Conservation (phyloP, 2,113 vertebrate genomes). For the Ia io region DNA sequence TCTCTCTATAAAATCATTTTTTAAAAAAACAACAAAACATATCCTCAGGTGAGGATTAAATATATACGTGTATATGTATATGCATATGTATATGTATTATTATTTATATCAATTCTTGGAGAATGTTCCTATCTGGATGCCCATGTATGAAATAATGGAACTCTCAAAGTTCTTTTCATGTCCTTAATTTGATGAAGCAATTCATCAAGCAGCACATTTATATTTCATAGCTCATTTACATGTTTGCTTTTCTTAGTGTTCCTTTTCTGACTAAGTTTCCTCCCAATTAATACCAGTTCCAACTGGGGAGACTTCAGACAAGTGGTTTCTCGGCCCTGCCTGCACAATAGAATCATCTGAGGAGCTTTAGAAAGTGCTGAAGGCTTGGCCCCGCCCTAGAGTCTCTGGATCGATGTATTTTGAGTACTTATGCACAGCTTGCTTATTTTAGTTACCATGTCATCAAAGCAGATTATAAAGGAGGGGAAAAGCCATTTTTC, state of each 20-base stretch:
- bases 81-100: not conserved
- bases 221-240: not conserved
- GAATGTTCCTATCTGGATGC: not conserved
- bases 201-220: not conserved
- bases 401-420: not conserved
- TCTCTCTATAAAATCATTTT: not conserved
- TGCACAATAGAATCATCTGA: not conserved
- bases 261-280: not conserved
- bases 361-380: not conserved
- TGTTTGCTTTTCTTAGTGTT: not conserved
- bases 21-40: not conserved
- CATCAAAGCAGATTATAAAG: not conserved
- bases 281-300: not conserved
- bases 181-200: not conserved
- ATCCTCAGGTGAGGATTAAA: not conserved
- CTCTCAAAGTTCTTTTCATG: not conserved
- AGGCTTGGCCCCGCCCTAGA: fast-evolving
- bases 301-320: not conserved
- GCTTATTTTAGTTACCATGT: not conserved
- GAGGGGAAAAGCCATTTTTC: not conserved
- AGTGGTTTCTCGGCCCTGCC: not conserved
- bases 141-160: not conserved
- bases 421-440: not conserved
- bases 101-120: not conserved
- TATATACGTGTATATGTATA: not conserved